These are phyloP conservation scores for Lagodon rhomboides DNA, from an alignment of 2,797 vertebrate species.

Conservation along the genomic window DNA sequence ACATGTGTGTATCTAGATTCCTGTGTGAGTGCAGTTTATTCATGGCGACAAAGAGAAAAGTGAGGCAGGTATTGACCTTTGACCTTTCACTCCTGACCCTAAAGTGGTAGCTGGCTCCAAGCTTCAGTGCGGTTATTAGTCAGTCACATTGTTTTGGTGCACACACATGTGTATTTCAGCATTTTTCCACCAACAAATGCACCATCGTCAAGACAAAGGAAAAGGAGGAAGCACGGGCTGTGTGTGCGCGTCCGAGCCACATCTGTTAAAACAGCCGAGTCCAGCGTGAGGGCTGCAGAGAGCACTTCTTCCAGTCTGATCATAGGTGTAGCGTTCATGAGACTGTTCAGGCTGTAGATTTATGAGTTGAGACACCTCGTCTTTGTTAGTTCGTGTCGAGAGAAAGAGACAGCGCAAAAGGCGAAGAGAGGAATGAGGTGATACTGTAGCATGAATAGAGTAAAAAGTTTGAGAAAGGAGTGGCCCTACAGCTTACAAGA, in stretches of 20 bases:
- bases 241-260: slow-evolving; percentile 31
- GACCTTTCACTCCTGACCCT: slow-evolving; percentile 58
- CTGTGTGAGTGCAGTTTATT: slow-evolving; percentile 39
- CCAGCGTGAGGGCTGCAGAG: slow-evolving; percentile 17
- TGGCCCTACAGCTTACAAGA: slow-evolving; percentile 62
- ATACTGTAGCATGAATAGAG: slow-evolving; percentile 49
- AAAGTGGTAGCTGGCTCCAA: slow-evolving; percentile 58
- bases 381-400: slow-evolving; percentile 9
- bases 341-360: slow-evolving; percentile 18
- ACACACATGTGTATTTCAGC: slow-evolving; percentile 11
- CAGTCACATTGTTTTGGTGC: background rate
- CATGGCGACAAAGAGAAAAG: slow-evolving; percentile 46
- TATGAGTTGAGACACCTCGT: slow-evolving; percentile 35
- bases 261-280: slow-evolving; percentile 52
- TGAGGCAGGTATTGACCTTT: slow-evolving; percentile 77
- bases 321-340: slow-evolving; percentile 2
- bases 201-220: slow-evolving; percentile 42
- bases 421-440: slow-evolving; percentile 8
- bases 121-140: slow-evolving; percentile 34
- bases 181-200: slow-evolving; percentile 27
- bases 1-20: slow-evolving; percentile 16
- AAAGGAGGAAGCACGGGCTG: background rate
- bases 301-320: slow-evolving; percentile 10
- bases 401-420: background rate
- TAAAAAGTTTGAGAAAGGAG: slow-evolving; percentile 71